These are phyloP conservation scores for Aythya baeri DNA, from an alignment of 2,113 vertebrate genomes.

Conservation along the genomic window DNA sequence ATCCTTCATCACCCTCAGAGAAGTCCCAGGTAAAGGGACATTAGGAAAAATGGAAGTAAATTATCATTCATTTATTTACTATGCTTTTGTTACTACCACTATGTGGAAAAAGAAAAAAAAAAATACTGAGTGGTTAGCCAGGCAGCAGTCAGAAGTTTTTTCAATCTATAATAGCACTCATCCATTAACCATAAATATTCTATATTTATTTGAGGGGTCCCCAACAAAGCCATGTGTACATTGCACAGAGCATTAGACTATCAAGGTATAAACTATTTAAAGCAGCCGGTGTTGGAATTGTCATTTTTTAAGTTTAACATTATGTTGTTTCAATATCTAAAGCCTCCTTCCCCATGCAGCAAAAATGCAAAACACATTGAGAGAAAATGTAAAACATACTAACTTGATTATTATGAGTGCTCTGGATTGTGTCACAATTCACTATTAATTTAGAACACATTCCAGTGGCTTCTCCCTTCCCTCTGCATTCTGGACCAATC, in stretches of 20 bases:
- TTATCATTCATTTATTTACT: not conserved
- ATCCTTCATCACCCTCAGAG: not conserved
- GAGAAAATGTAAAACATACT: conserved; percentile 74
- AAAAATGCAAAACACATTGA: conserved; percentile 75
- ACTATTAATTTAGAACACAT: conserved; percentile 74
- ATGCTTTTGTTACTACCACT: not conserved
- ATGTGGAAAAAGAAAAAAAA: not conserved
- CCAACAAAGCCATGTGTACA: conserved; percentile 36
- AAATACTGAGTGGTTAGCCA: not conserved
- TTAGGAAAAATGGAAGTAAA: not conserved
- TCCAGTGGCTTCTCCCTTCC: conserved; percentile 72
- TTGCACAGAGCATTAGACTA: conserved; percentile 52
- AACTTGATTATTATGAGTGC: conserved; percentile 70
- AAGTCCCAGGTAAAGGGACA: not conserved
- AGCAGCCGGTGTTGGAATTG: conserved; percentile 59
- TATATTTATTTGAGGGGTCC: not conserved
- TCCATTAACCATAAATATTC: conserved; percentile 47
- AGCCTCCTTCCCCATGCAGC: conserved; percentile 57
- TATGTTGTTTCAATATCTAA: conserved; percentile 67
- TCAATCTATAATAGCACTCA: not conserved
- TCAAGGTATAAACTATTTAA: conserved; percentile 69
- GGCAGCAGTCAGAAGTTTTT: conserved; percentile 15
- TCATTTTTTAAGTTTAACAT: conserved; percentile 67
- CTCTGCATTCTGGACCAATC: conserved; percentile 59
- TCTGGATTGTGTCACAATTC: conserved; percentile 76